Conservation (phyloP, 1,140 invertebrate genomes). For the Gryllus bimaculatus region DNA sequence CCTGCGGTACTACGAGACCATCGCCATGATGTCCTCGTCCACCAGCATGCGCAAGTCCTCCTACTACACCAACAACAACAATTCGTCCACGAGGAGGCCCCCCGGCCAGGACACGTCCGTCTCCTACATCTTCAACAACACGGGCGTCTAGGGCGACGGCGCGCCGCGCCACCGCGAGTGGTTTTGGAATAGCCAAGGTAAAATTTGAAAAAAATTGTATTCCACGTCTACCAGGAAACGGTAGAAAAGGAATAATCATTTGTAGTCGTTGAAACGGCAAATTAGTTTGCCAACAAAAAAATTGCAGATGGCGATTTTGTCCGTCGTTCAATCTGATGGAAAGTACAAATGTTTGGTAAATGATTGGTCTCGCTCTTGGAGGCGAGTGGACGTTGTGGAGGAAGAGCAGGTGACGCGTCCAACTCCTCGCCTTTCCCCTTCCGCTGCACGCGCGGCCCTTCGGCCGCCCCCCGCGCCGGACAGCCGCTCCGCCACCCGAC, state of each 20-base stretch:
- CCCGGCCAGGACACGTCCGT: constrained; percentile 30
- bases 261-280: constrained; percentile 3
- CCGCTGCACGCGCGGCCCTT: too few relatives aligned
- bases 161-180: background rate
- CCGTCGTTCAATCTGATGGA: background rate
- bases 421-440: too few relatives aligned
- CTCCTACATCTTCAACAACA: constrained; percentile 33
- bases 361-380: background rate
- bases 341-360: constrained; percentile 1
- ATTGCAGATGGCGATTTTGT: background rate
- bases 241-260: background rate
- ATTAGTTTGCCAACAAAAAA: constrained; percentile 5
- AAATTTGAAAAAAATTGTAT: background rate
- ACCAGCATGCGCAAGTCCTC: constrained; percentile 73
- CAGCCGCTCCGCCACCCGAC: too few relatives aligned
- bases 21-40: constrained; percentile 65
- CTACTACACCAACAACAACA: constrained; percentile 59
- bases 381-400: too few relatives aligned
- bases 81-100: constrained; percentile 26
- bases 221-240: background rate
- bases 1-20: constrained; percentile 71
- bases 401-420: too few relatives aligned
- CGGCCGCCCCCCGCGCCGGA: too few relatives aligned
- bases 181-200: constrained; percentile 13
- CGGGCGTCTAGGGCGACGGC: constrained; percentile 25